Evolutionary conservation across 2,888 invertebrate genomes (phyloP).

Genomic region (Steinernema carpocapsae): DNA sequence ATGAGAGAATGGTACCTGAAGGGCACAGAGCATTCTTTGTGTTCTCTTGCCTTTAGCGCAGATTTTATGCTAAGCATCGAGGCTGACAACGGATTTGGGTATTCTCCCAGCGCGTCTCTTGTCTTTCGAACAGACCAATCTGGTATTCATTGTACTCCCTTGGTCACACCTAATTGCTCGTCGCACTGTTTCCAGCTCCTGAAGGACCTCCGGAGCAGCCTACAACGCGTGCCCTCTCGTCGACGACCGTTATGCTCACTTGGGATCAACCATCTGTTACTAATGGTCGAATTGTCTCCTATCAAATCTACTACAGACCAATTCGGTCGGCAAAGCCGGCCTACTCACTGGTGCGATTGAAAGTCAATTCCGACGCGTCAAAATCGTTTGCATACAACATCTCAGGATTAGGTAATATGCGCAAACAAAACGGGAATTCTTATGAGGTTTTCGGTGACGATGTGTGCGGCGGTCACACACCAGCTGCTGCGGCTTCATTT

Average conservation of each 20-base stretch:
- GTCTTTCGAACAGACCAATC: conserved; percentile 57
- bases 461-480: too few species aligned
- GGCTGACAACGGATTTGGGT: conserved; percentile 62
- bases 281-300: conserved; percentile 49
- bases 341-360: conserved; percentile 41
- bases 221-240: conserved; percentile 42
- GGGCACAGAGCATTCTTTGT: conserved; percentile 44
- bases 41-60: conserved; percentile 53
- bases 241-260: conserved; percentile 42
- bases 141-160: conserved; percentile 40
- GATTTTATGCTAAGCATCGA: conserved; percentile 56
- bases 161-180: conserved; percentile 4
- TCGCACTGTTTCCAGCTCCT: conserved; percentile 46
- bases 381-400: conserved; percentile 53
- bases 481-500: conserved; percentile 10
- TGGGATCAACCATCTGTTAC: conserved; percentile 49
- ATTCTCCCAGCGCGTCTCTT: conserved; percentile 53
- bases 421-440: background rate
- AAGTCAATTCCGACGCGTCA: conserved; percentile 42
- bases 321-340: conserved; percentile 31
- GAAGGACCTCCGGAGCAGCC: conserved; percentile 57
- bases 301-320: conserved; percentile 50
- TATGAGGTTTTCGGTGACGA: too few species aligned
- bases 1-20: conserved; percentile 57
- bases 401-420: conserved; percentile 45